A percentile compares a stretch with the other conserved stretches of the same genome.
These are phyloP conservation scores for Subanguina moxae DNA, from an alignment of 1,140 invertebrate genomes.

Conservation along the genomic window DNA sequence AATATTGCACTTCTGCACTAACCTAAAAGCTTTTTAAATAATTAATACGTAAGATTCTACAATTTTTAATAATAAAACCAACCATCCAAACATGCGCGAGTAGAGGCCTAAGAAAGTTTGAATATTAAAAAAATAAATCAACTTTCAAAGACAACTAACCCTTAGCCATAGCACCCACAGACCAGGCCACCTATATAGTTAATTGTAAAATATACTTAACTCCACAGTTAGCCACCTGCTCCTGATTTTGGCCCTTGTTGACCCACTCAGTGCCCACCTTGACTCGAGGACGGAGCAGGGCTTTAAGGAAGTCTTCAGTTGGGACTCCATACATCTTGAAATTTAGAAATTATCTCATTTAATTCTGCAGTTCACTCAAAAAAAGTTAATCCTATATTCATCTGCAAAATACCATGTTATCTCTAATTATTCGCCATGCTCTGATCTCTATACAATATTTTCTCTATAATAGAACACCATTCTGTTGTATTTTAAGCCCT, in stretches of 20 bases:
- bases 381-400: no score
- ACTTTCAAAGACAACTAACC: slow-evolving; percentile 1
- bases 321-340: slow-evolving; percentile 64
- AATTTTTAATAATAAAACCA: no score
- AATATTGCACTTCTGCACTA: slow-evolving; percentile 58
- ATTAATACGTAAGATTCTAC: no score
- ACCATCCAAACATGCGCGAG: slow-evolving; percentile 58
- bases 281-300: slow-evolving; percentile 66
- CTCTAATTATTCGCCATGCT: no score
- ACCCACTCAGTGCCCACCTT: slow-evolving; percentile 67
- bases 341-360: no score
- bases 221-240: slow-evolving; percentile 68
- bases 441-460: no score
- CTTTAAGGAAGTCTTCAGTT: slow-evolving; percentile 65
- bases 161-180: not conserved
- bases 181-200: slow-evolving; percentile 63
- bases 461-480: no score
- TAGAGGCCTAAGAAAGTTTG: slow-evolving; percentile 44
- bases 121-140: not conserved
- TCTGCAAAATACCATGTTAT: no score
- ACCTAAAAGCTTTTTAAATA: no score
- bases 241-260: slow-evolving; percentile 72
- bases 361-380: no score
- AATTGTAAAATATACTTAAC: no score
- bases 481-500: no score